Evolutionary conservation across 2,113 vertebrate species (phyloP), one percentile per base, ranked within the genome.

Genomic region (Dissostichus mawsoni): DNA sequence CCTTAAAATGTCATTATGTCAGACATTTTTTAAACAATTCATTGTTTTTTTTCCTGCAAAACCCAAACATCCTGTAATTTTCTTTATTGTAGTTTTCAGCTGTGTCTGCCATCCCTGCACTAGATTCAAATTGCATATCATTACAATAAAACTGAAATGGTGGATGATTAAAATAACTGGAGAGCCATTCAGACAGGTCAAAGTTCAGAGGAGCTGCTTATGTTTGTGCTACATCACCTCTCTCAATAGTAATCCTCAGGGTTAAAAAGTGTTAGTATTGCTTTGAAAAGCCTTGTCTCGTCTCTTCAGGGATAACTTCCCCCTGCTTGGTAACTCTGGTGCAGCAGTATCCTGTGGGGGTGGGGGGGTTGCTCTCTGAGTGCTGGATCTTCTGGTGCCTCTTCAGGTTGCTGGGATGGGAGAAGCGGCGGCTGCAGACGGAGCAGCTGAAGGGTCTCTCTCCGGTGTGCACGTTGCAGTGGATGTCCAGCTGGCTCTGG

Each of bases 341-440:
- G 36, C 56, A 48, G 25, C 20, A 3, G 44, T 44, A 41, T 41
- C 36, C 36, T 41, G 36, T 6, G 36, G 7, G 36, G 18, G 5
- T 47, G 16, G 12, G 29, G 4, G 3, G 3, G 50, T 55, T 45
- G 53, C 8, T 71, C 52, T 66, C 2, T 18, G 20, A 82, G 48
- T 92, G 90, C 67, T 89, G 74, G 36, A 88, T 86, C 76, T 89
- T 93, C 81, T 91, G 85, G 36, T 93, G 91, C 33, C 92, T 86
- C 74, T 85, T 91, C 16, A 93, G 87, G 78, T 93, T 93, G 78
- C 91, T 92, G 50, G 92, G 89, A 18, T 93, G 91, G 66, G 92
- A 92, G 69, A 93, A 93, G 41, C 78, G 79, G 0, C 89, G 69
- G 36, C 36, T 78, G 76, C 91, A 93, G 67, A 87, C 8, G 2